Base-by-base conservation (phyloP, 2,888 invertebrate species). In the Alcis repandata region DNA sequence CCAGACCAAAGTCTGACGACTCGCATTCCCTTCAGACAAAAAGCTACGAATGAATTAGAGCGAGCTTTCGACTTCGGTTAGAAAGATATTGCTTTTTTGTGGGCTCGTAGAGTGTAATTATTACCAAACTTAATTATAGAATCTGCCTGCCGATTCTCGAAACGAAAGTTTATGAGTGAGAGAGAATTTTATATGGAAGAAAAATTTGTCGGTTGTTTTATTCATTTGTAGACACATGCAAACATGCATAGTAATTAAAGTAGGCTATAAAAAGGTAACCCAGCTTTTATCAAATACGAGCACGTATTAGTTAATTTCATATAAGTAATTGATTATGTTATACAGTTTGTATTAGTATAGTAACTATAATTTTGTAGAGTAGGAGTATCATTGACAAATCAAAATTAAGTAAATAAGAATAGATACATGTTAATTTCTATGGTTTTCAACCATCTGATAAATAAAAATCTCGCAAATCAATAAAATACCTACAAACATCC, bases 1-100 rank as follows among this genome's bases (percentile, higher is more conserved):
- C 85, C 89, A 91, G 91, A 91, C 91, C 86, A 87, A 91, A 89
- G 91, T 91, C 91, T 92, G 91, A 89, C 91, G 86, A 86, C 86
- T 90, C 88, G 86, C 90, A 90, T 91, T 91, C 90, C 85, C 90
- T 83, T 79, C 83, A 85, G 84, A 90, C 89, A 92, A 91, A 91
- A 91, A 91, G 87, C 84, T 84, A 81, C 87, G 83, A 87, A 89
- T 89, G 86, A 90, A 89, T 87, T 85, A 83, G 82, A 84, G 81
- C 80, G 83, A 83, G 84, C 83, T 81, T 81, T 84, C 76, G 76
- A 77, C 77, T 78, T 71, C 69, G 69, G 65, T 72, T 81, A 70
- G 69, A 70, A 57, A 71, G 57, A 68, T 71, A 69, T 70, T 77
- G 68, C 69, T 70, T 71, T 70, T 71, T 65, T 69, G 61, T 67